These are phyloP conservation scores for Falco biarmicus DNA, from an alignment of 2,797 vertebrate species.

Conservation along the genomic window DNA sequence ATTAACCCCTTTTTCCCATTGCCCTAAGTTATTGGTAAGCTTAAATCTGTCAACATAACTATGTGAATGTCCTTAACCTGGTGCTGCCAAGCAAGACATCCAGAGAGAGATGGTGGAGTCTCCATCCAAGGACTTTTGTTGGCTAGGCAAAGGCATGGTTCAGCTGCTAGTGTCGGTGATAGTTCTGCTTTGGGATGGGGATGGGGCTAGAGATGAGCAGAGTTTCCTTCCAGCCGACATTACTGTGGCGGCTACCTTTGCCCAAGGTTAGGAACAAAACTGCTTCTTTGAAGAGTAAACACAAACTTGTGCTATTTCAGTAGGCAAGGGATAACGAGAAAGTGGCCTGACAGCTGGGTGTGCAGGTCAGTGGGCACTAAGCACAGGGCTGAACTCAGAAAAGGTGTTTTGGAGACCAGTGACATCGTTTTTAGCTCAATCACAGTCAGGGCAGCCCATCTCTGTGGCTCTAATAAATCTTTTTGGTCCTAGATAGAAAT, in stretches of 20 bases:
- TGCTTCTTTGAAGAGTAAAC: not conserved
- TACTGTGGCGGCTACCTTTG: not conserved
- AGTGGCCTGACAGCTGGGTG: not conserved
- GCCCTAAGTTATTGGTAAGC: not conserved
- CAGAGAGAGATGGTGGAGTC: not conserved
- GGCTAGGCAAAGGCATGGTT: not conserved
- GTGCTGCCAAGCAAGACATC: not conserved
- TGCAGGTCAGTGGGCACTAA: not conserved
- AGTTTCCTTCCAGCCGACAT: not conserved
- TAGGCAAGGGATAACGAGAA: not conserved
- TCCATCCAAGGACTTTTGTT: not conserved
- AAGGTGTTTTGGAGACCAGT: not conserved
- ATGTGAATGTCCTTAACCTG: not conserved
- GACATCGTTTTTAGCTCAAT: not conserved
- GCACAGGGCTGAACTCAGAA: not conserved
- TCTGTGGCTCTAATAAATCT: not conserved
- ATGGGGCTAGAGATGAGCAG: not conserved
- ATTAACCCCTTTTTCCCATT: not conserved
- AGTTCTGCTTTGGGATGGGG: not conserved
- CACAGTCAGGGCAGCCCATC: not conserved
- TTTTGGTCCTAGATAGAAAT: not conserved
- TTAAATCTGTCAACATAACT: not conserved
- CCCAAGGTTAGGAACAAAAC: not conserved
- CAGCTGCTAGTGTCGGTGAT: not conserved
- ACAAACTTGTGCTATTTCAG: not conserved